phyloP scores from a whole-genome alignment of 2,888 invertebrate genomes.

The Carcina quercana region DNA sequence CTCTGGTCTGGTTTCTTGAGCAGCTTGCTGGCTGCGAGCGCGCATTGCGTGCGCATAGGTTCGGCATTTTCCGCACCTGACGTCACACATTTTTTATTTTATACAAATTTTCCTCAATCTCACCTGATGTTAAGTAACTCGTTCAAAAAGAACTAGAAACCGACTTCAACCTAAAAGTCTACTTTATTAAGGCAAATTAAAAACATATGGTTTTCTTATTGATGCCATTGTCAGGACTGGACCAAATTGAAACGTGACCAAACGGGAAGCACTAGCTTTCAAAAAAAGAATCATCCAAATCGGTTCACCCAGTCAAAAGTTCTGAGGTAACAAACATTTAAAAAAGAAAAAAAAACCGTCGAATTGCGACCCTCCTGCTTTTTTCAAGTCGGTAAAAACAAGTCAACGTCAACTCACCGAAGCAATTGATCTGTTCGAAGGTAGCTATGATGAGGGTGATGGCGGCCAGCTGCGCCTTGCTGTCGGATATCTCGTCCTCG shows the following conservation, averaged over 20 bases:
- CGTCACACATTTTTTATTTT: constrained; percentile 1
- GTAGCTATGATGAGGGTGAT: constrained; percentile 97
- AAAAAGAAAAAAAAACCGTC: too few species aligned
- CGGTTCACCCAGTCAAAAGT: too few species aligned
- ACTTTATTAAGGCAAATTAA: too few species aligned
- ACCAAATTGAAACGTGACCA: too few species aligned
- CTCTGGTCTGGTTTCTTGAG: constrained; percentile 99
- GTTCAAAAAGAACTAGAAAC: background rate
- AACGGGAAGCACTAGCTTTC: too few species aligned
- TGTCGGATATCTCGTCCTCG: constrained; percentile 98
- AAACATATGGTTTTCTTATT: too few species aligned
- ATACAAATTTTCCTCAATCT: background rate
- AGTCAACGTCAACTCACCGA: constrained; percentile 79
- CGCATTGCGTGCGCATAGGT: constrained; percentile 96
- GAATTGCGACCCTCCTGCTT: too few species aligned
- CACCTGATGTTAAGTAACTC: background rate
- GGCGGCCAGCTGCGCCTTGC: constrained; percentile 96
- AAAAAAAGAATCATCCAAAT: too few species aligned
- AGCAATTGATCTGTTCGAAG: constrained; percentile 95
- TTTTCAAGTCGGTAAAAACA: too few species aligned
- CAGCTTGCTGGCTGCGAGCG: constrained; percentile 95
- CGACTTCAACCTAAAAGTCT: too few species aligned
- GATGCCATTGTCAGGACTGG: too few species aligned
- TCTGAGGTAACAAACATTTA: too few species aligned
- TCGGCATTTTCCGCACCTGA: constrained; percentile 94